phyloP scores from a whole-genome alignment of 2,888 invertebrate genomes.

The Conistra vaccinii region DNA sequence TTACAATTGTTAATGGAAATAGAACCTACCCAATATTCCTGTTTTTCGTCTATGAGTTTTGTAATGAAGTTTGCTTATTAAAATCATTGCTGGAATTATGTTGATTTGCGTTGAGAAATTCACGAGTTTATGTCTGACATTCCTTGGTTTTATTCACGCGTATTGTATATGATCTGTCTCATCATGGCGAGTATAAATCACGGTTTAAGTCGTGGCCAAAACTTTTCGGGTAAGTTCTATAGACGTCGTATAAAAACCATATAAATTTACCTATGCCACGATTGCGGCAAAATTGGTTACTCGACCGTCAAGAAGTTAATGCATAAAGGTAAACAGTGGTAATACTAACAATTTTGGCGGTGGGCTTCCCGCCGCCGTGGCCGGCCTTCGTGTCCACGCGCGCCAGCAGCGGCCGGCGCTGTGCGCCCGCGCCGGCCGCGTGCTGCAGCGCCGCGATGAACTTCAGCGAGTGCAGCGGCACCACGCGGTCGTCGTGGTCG shows the following conservation, averaged over 20 bases:
- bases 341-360: conserved; percentile 95
- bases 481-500: conserved; percentile 99
- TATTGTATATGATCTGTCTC: not conserved
- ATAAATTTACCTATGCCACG: too few species aligned
- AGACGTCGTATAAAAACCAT: too few species aligned
- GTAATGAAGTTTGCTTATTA: not conserved
- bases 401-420: conserved; percentile 96
- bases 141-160: not conserved
- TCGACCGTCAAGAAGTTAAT: not conserved
- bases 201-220: too few species aligned
- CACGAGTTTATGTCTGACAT: not conserved
- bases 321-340: not conserved
- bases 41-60: not conserved
- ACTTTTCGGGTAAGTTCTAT: not conserved
- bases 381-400: conserved; percentile 98
- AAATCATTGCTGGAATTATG: not conserved
- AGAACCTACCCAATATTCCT: not conserved
- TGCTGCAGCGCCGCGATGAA: conserved; percentile 97
- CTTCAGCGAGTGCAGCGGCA: conserved; percentile 99
- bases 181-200: not conserved
- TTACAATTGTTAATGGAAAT: conserved; percentile 2
- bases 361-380: conserved; percentile 99
- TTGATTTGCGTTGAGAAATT: not conserved
- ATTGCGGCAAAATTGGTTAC: not conserved
- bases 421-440: conserved; percentile 90